Evolutionary conservation across 2,888 invertebrate species (phyloP).

Genomic region (Onthophagus sagittarius): DNA sequence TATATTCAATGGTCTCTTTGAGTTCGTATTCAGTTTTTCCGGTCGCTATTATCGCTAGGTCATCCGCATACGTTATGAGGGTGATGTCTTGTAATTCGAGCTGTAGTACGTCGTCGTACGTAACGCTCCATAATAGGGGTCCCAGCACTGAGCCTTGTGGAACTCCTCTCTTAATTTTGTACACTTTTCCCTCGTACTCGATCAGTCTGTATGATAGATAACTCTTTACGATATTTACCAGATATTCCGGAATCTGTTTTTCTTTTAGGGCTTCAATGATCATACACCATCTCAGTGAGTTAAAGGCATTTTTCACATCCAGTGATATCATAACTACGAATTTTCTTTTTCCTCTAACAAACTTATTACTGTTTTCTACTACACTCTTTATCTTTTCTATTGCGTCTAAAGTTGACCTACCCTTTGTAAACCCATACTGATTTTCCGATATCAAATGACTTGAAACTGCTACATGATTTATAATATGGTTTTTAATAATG

Average conservation of each 20-base stretch:
- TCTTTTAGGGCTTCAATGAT: neutral
- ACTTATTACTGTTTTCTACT: neutral
- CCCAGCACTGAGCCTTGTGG: constrained; percentile 5
- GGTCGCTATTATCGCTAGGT: neutral
- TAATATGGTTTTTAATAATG: too few species aligned
- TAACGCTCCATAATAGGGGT: neutral
- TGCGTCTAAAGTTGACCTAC: too few species aligned
- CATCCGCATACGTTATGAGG: constrained; percentile 11
- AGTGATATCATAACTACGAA: neutral
- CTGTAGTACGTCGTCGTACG: neutral
- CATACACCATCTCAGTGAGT: neutral
- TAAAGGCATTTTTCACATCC: constrained; percentile 10
- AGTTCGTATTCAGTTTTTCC: neutral
- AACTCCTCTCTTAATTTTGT: constrained; percentile 1
- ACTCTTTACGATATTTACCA: neutral
- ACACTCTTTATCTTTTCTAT: neutral
- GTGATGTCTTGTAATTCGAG: neutral
- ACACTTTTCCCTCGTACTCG: neutral
- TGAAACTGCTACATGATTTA: too few species aligned
- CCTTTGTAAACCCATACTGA: too few species aligned
- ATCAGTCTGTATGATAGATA: neutral
- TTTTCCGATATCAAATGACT: too few species aligned
- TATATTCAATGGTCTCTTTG: neutral
- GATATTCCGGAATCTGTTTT: neutral
- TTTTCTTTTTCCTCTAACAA: neutral